Evolutionary conservation across 2,113 vertebrate species (phyloP), one percentile per base, ranked within the genome.

Genomic region (Entelurus aequoreus): DNA sequence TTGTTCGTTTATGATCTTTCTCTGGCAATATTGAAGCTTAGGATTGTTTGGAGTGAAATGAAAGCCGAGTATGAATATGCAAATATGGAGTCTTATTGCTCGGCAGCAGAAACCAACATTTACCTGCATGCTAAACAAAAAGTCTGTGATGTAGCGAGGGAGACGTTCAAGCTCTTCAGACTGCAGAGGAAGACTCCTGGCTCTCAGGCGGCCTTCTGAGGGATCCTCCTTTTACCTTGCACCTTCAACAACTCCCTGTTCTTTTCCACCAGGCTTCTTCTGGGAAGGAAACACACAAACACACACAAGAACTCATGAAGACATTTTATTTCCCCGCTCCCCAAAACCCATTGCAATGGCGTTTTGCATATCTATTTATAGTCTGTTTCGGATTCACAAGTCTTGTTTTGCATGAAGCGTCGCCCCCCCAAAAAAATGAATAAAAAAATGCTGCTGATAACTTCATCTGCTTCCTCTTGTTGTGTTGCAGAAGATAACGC

Each of bases 281-380:
- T 63, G 55, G 54, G 63, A 69, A 48, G 28, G 57, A 71, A 76
- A 68, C 21, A 66, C 54, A 42, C 8, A 15, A 2, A 2, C 12
- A 53, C 12, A 36, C 10, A 42, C 28, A 19, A 19, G 4, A 19
- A 10, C 54, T 56, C 54, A 16, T 42, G 8, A 56, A 54, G 72
- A 65, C 69, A 64, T 58, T 72, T 46, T 16, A 13, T 42, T 50
- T 57, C 68, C n/a, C 52, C 36, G 14, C 48, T 49, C 48, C 56
- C 48, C 10, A 59, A 84, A 79, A 71, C 40, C 68, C 62, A 71
- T 59, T n/a, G 62, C 56, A 75, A 75, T 54, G 55, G 47, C 40
- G 66, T 78, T 83, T 78, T 78, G 66, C 76, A 79, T 69, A 78
- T 81, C 75, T 84, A 85, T 84, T 83, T 77, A 80, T 83, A 82